These are phyloP conservation scores for Cantharis nigra DNA, from an alignment of 2,888 invertebrate species.

Conservation along the genomic window DNA sequence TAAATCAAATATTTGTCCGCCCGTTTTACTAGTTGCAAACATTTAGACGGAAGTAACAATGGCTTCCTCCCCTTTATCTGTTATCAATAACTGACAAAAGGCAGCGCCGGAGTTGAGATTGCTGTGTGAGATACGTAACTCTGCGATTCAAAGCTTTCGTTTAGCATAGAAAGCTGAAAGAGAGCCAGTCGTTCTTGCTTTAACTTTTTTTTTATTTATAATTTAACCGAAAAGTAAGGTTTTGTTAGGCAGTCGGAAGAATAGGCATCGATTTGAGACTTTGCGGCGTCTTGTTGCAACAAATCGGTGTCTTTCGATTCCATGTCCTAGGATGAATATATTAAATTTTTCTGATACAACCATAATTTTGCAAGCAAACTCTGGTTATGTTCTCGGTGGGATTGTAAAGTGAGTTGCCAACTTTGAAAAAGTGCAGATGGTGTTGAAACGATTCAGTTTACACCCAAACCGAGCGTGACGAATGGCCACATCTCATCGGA, in stretches of 20 bases:
- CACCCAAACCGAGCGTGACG: slow-evolving; percentile 42
- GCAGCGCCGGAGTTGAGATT: slow-evolving; percentile 36
- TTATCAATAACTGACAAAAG: slow-evolving; percentile 44
- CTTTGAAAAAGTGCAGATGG: slow-evolving; percentile 35
- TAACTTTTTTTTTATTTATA: slow-evolving; percentile 15
- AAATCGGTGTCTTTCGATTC: background rate
- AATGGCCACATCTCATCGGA: slow-evolving; percentile 42
- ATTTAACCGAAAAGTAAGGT: slow-evolving; percentile 2
- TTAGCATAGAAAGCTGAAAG: slow-evolving; percentile 28
- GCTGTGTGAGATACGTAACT: slow-evolving; percentile 35
- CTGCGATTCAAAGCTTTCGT: slow-evolving; percentile 26
- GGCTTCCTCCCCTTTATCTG: slow-evolving; percentile 41
- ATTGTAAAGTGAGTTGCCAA: slow-evolving; percentile 23
- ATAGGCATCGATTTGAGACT: slow-evolving; percentile 27
- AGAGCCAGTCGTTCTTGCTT: slow-evolving; percentile 15
- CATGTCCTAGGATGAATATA: background rate
- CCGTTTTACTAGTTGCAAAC: slow-evolving; percentile 41
- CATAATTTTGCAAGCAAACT: slow-evolving; percentile 4
- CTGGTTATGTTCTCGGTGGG: slow-evolving; percentile 6
- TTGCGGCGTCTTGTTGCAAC: slow-evolving; percentile 19
- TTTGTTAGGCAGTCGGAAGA: background rate
- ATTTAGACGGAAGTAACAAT: slow-evolving; percentile 43
- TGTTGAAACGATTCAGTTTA: slow-evolving; percentile 42
- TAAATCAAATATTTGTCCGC: slow-evolving; percentile 43
- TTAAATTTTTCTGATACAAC: slow-evolving; percentile 8